Evolutionary conservation across 2,113 vertebrate genomes (phyloP).

Genomic region (Colistium nudipinnis): DNA sequence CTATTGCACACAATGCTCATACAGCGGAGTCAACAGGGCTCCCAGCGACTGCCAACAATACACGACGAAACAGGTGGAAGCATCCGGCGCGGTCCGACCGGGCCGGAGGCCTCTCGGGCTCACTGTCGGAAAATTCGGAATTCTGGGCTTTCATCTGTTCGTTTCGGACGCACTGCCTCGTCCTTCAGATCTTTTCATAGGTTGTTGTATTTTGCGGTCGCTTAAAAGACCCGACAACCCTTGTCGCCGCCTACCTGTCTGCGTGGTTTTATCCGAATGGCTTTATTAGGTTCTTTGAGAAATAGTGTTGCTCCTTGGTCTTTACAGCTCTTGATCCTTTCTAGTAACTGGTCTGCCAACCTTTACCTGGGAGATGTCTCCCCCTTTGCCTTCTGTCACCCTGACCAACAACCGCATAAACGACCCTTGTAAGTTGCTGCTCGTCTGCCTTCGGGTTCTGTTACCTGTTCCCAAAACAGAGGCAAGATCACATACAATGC

Average conservation of each 20-base stretch:
- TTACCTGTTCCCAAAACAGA: no score
- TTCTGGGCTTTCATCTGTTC: no score
- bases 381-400: background rate
- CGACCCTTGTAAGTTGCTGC: constrained; percentile 1
- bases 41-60: constrained; percentile 18
- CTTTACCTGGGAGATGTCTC: background rate
- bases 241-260: no score
- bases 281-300: background rate
- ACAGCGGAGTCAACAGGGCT: constrained; percentile 47
- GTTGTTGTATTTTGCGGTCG: no score
- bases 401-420: background rate
- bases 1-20: constrained; percentile 42
- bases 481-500: no score
- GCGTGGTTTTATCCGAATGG: no score
- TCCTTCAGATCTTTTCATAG: no score
- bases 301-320: background rate
- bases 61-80: constrained; percentile 38
- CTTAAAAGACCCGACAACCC: no score
- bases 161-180: no score
- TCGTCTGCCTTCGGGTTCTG: no score
- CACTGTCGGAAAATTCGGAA: no score
- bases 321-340: background rate
- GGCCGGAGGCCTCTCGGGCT: background rate
- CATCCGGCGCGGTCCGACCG: background rate
- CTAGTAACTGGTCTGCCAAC: background rate